phyloP scores from a whole-genome alignment of 1,140 invertebrate species.

The Medauroidea extradentata region DNA sequence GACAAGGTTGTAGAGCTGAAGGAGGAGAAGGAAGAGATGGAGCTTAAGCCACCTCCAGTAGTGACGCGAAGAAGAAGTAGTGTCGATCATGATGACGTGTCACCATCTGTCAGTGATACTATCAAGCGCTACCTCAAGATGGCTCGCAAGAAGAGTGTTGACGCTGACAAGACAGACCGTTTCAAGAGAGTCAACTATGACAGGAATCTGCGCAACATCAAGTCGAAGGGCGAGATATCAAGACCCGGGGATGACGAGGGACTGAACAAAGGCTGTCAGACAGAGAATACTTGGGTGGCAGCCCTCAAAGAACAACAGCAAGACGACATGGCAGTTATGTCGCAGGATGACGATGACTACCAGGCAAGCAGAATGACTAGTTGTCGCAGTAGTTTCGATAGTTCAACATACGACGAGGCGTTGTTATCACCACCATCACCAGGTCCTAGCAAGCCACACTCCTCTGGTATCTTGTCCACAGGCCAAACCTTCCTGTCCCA shows the following conservation, averaged over 20 bases:
- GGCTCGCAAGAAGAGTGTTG: conserved; percentile 79
- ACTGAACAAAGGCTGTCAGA: conserved; percentile 66
- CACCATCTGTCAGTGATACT: conserved; percentile 78
- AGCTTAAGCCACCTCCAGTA: not conserved
- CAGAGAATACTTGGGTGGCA: conserved; percentile 65
- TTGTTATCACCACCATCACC: conserved; percentile 17
- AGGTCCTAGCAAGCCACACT: conserved; percentile 9
- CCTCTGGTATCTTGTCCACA: conserved; percentile 35
- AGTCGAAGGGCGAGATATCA: conserved; percentile 68
- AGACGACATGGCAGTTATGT: conserved; percentile 16
- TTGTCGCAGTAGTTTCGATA: conserved; percentile 51
- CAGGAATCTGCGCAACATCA: conserved; percentile 75
- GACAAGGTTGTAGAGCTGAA: not conserved
- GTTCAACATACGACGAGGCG: conserved; percentile 40
- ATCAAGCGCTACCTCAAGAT: conserved; percentile 78
- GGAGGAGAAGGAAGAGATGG: not conserved
- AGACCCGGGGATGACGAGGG: conserved; percentile 68
- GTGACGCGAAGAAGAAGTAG: conserved; percentile 44
- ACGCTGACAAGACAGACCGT: conserved; percentile 70
- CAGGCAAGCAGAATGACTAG: conserved; percentile 47
- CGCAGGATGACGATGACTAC: conserved; percentile 46
- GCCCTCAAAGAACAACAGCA: conserved; percentile 30
- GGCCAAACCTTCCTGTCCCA: conserved; percentile 63
- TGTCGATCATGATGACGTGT: conserved; percentile 76
- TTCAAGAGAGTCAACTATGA: conserved; percentile 88